Evolutionary conservation across 30 jellyfish, hydroid and myxozoan genomes (phyloP).

Genomic region (Hydractinia echinata): DNA sequence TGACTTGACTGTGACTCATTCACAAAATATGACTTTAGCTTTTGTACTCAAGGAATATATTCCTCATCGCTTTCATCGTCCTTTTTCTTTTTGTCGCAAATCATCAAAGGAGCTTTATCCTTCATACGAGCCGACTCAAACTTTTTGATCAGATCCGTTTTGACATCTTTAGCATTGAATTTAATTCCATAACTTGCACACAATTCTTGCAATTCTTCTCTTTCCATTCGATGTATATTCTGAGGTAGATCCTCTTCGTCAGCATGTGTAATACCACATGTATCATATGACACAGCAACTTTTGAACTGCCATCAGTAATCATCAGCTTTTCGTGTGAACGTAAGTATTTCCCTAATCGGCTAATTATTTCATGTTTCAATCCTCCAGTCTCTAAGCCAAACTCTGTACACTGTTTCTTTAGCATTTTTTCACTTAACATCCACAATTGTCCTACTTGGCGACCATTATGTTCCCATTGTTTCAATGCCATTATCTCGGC

Average conservation of each 20-base stretch:
- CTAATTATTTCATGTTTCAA: conserved; percentile 23
- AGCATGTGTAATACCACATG: conserved; percentile 15
- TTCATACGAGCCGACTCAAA: conserved; percentile 31
- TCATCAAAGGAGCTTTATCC: conserved; percentile 28
- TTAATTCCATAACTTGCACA: conserved; percentile 42
- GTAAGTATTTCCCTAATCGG: conserved; percentile 17
- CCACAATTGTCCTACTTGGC: conserved; percentile 47
- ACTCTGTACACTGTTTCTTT: conserved; percentile 18
- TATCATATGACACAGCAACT: conserved; percentile 4
- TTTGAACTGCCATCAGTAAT: conserved; percentile 32
- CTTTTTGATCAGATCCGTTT: conserved; percentile 25
- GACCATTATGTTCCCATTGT: conserved; percentile 52
- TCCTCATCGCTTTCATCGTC: conserved; percentile 1
- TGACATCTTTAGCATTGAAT: conserved; percentile 32
- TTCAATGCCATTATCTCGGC: conserved; percentile 35
- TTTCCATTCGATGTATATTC: conserved; percentile 22
- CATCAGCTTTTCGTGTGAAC: conserved; percentile 28
- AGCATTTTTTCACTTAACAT: conserved; percentile 40
- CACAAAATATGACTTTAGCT: no score
- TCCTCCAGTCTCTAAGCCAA: conserved; percentile 7
- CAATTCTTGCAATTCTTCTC: conserved; percentile 37
- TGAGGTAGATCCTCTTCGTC: conserved; percentile 37
- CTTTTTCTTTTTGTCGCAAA: conserved; percentile 15
- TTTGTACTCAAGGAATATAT: background rate
- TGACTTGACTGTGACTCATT: no score